Base-by-base conservation (phyloP, 2,797 vertebrate species). In the Sardinella longiceps region DNA sequence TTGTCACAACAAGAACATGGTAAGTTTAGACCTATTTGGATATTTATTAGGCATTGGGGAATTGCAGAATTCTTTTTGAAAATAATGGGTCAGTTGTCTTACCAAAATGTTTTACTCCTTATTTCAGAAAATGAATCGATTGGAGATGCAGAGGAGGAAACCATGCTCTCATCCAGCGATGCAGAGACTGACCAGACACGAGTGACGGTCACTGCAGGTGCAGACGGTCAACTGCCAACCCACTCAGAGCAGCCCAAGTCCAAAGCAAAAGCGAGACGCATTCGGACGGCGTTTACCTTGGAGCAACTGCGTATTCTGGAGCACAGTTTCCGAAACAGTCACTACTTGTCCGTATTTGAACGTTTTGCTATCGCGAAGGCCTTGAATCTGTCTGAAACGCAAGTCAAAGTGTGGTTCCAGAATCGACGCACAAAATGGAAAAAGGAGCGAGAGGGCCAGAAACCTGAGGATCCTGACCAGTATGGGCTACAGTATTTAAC, bases 361-460 rank as follows among this genome's bases (percentile, higher is more conserved):
- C 93, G 95, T 0, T 92, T 94, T 87, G 80, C 58, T 87, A 90
- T 96, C 81, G 93, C 95, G 81, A 12, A 90, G 0, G 90, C 91
- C 0, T 92, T 96, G 45, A 83, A 77, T 12, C 92, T 96, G 11
- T 93, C 95, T 3, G 94, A 96, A 89, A 96, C 94, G 0, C 95
- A 96, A 91, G 94, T 96, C 23, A 96, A 96, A 90, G 96, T 96
- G 91, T 96, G 95, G 95, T 96, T 96, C 60, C 95, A 96, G 90
- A 96, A 96, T 92, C 83, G 95, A 0, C 93, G 95, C 58, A 95
- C 95, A 81, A 96, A 96, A 88, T 95, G 95, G 95, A 96, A 95
- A 91, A 96, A 95, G 90, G 95, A 95, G 85, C 88, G 89, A 10
- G 89, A 87, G 83, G 90, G 60, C 33, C 90, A 77, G 6, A 84